Base-by-base conservation (phyloP, 2,888 invertebrate species). In the Rhimphoctona megacephalus region DNA sequence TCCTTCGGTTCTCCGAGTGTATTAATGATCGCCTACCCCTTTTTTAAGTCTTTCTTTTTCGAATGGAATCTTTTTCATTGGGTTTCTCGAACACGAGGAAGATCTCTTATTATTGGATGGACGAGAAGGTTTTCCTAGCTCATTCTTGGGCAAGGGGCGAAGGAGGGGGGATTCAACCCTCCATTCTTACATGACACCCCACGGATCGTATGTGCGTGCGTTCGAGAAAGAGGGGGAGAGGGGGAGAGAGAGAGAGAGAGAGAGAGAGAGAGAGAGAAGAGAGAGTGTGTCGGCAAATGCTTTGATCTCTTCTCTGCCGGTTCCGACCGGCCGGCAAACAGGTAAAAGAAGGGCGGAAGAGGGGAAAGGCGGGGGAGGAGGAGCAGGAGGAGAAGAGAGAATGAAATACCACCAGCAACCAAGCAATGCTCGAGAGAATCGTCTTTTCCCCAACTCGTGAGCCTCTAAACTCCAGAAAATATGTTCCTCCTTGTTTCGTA, bases 391-490 rank as follows among this genome's bases (percentile, higher is more conserved):
- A 76, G 85, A 57, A 25, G 66, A 33, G 69, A 33, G 78, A 70
- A 84, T 87, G 84, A 87, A 87, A 87, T 87, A 87, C 86, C 86
- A 87, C 86, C 86, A 84, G 86, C 86, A 66, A 87, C 74, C 86
- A 30, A 61, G 61, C 78, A n/a, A 84, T 43, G 86, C 79, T 84
- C 81, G 84, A 30, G 39, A 77, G 84, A 88, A 86, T 87, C 69
- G 80, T 74, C 80, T 88, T 89, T 89, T 87, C 80, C 87, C 80
- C 9, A 46, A 70, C 87, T 77, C 85, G 86, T 88, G 88, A 81
- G 83, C 81, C 90, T 91, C 92, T 92, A 92, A 92, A 92, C 91
- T 92, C 89, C 89, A 92, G 90, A 88, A 92, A 93, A 92, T 91
- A 91, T 92, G 90, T 91, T 89, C 88, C 86, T 88, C 66, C 77